Conservation (phyloP, 92 coral and sea anemone genomes). For the Montipora capitata region DNA sequence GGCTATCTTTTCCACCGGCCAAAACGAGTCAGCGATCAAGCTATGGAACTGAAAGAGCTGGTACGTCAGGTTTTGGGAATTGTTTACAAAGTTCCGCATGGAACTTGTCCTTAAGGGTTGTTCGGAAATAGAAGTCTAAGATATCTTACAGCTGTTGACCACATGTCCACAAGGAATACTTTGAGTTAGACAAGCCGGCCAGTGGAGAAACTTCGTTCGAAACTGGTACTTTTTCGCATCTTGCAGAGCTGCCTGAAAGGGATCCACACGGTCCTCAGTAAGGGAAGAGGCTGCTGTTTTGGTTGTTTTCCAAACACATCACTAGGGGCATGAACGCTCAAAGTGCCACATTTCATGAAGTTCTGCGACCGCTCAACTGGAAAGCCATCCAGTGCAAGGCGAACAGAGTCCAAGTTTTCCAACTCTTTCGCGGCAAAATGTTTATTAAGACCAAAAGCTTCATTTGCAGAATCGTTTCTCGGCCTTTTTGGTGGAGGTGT, state of each 20-base stretch:
- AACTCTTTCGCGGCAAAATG: too few relatives aligned
- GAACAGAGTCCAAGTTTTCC: too few relatives aligned
- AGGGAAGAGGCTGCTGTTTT: not conserved
- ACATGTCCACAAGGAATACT: not conserved
- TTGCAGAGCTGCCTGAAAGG: constrained; percentile 30
- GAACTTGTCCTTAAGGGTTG: constrained; percentile 32
- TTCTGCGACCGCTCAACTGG: too few relatives aligned
- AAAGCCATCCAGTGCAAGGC: too few relatives aligned
- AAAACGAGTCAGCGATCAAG: too few relatives aligned
- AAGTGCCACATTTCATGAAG: too few relatives aligned
- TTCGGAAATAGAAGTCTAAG: constrained; percentile 36
- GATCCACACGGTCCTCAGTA: constrained; percentile 6
- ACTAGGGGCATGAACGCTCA: constrained; percentile 28
- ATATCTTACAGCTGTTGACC: not conserved
- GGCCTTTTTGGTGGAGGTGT: too few relatives aligned
- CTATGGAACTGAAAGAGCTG: not conserved
- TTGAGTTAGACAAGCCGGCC: constrained; percentile 8
- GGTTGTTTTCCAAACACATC: constrained; percentile 13
- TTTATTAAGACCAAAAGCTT: too few relatives aligned
- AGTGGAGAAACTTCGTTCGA: constrained; percentile 19
- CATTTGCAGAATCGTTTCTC: too few relatives aligned
- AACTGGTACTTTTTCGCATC: constrained; percentile 16
- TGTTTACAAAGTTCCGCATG: not conserved
- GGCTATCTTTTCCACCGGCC: too few relatives aligned
- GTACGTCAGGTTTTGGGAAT: constrained; percentile 39